phyloP scores from a whole-genome alignment of 2,113 vertebrate species.

The Indicator indicator region DNA sequence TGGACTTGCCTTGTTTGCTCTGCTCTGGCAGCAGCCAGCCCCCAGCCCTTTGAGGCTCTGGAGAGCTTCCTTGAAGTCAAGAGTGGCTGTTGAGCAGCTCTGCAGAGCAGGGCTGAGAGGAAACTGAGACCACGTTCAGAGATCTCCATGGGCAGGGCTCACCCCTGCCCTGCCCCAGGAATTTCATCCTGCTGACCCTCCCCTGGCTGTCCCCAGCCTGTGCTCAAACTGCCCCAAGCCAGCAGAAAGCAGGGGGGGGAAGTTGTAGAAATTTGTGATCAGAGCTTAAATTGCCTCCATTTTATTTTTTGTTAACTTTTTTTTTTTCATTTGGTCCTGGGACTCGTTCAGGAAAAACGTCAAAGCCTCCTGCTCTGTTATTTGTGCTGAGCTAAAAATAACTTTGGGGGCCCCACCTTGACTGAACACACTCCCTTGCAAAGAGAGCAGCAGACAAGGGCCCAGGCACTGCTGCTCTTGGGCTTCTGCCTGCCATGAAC shows the following conservation, averaged over 20 bases:
- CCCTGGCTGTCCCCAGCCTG: neutral
- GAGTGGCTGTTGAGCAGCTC: constrained; percentile 15
- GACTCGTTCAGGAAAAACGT: neutral
- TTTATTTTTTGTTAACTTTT: neutral
- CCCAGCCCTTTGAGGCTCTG: neutral
- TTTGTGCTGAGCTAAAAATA: constrained; percentile 24
- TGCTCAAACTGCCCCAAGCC: neutral
- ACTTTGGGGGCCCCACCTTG: neutral
- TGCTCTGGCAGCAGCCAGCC: constrained; percentile 6
- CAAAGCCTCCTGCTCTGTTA: neutral
- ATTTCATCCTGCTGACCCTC: neutral
- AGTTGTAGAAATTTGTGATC: neutral
- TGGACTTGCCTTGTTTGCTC: constrained; percentile 34
- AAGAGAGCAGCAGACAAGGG: neutral
- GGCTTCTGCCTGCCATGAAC: neutral
- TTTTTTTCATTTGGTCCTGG: neutral
- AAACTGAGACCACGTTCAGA: neutral
- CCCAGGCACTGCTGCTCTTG: neutral
- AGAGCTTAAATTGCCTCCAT: neutral
- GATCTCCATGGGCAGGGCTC: neutral
- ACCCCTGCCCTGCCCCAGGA: rapidly evolving
- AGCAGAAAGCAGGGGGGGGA: neutral
- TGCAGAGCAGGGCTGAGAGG: neutral
- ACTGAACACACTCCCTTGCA: neutral
- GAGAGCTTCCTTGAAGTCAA: neutral